Evolutionary conservation across 2,113 vertebrate genomes (phyloP), one percentile per base, ranked within the genome.

Genomic region (Ameiurus melas): DNA sequence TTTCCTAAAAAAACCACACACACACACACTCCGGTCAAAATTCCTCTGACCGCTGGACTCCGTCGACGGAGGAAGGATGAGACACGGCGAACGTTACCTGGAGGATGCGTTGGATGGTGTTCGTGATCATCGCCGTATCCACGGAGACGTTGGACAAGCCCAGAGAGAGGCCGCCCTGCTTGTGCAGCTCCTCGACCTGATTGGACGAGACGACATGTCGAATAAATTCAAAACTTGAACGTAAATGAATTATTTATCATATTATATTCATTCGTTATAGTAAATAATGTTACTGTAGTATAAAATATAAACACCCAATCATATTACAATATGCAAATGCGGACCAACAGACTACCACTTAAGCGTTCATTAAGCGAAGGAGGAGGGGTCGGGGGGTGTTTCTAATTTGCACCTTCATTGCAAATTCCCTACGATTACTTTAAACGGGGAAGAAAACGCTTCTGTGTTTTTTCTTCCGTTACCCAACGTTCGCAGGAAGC

Each of bases 121-220:
- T 97, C 95, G 99, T 96, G 87, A 99, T 97, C 97, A 99, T 97
- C 85, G 96, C 95, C 0, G 98, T 97, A 93, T 99, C 98, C 98
- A 99, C 97, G 0, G 97, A 96, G 68, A 99, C 95, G 0, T 94
- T 95, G 4, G 97, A 95, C 80, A 97, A 89, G 7, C 95, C 94
- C 1, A 95, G 88, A 7, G 95, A 93, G 43, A 94, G 93, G 33
- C 92, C 93, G 47, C 94, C 75, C 1, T 97, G 96, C 90, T 95
- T 97, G 91, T 97, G 97, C 57, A 99, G 90, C 85, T 97, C 96
- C 77, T 99, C 96, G 17, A 99, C 94, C 98, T 99, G 93, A 64
- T 14, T 33, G 57, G 7, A n/a, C 1, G 43, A 70, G 25, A 25
- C 30, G 30, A 27, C 47, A 30, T 20, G 53, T 87, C 47, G 77